Evolutionary conservation across 1,140 invertebrate species (phyloP), one percentile per base, ranked within the genome.

Genomic region (Bombus haemorrhoidalis): DNA sequence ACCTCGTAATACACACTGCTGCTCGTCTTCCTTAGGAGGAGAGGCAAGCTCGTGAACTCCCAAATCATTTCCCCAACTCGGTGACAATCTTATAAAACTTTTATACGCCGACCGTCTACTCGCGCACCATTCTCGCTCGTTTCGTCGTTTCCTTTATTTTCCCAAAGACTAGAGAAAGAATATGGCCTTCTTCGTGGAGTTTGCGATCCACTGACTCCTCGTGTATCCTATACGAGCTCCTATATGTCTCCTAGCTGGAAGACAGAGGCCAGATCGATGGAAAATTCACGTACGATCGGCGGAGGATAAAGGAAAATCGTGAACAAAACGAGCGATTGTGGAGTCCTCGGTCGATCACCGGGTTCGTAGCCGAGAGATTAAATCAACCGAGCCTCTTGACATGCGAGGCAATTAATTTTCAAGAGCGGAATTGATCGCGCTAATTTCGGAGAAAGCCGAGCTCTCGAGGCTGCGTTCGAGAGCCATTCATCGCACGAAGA

Each of bases 361-460:
- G 47, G 34, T 39, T 68, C 72, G 32, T 41, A 47, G 72, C 43
- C 28, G 25, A 86, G 88, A 84, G 86, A 90, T 89, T 89, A 90
- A 89, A 89, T 90, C 86, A 87, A 71, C 59, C 80, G 62, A 53
- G 80, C 25, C 84, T 77, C 87, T 87, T 76, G 81, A 84, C 89
- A 66, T 47, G 81, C 77, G 78, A 69, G 79, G 85, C 69, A 78
- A 90, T 90, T 90, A 89, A 90, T 90, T 87, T 62, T 83, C 83
- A 62, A 76, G 83, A 80, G 87, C 79, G 79, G 86, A 89, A 90
- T 90, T 89, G 89, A 90, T 90, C 85, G 85, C 53, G 34, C 84
- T 74, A 90, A 86, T 90, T 89, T 89, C 81, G 81, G 59, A 76
- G 72, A 83, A 64, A 68, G 77, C 39, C 77, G 71, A 53, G 75